A percentile compares a stretch with the other conserved stretches of the same genome.
phyloP scores from a whole-genome alignment of 2,888 invertebrate species.

The Lithophane semibrunnea region DNA sequence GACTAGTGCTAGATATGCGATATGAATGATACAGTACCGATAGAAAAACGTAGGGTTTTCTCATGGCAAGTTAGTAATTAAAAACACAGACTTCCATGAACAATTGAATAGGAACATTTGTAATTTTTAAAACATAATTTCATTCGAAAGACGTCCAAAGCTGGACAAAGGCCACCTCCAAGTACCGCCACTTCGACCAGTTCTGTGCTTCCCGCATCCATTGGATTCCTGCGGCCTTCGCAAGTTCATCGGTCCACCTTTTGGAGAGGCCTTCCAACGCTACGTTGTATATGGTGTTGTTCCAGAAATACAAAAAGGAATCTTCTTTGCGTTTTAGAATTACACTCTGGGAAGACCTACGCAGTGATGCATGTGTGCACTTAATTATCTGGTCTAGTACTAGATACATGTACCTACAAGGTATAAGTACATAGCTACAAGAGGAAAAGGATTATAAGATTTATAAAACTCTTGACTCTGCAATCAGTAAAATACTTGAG shows the following conservation, averaged over 20 bases:
- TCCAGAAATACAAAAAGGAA: background rate
- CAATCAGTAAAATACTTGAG: conserved; percentile 52
- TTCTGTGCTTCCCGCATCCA: too few species aligned
- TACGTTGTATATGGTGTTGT: too few species aligned
- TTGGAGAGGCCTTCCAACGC: too few species aligned
- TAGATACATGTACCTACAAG: conserved; percentile 18
- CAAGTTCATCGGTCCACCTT: too few species aligned
- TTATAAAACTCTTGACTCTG: conserved; percentile 46
- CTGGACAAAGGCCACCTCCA: too few species aligned
- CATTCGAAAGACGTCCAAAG: too few species aligned
- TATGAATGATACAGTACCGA: background rate
- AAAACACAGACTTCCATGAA: background rate
- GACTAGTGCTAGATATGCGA: conserved; percentile 13
- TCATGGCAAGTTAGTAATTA: background rate
- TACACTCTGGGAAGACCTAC: conserved; percentile 39
- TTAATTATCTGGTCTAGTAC: conserved; percentile 44
- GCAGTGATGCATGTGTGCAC: conserved; percentile 19
- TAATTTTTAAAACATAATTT: background rate
- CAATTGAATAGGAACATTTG: background rate
- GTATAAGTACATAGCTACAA: conserved; percentile 15
- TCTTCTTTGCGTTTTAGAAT: conserved; percentile 24
- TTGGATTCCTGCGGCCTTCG: too few species aligned
- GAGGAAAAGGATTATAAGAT: conserved; percentile 47
- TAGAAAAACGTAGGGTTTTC: background rate
- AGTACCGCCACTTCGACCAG: too few species aligned